Evolutionary conservation across 2,888 invertebrate species (phyloP).

Genomic region (Syrista parreyssii): DNA sequence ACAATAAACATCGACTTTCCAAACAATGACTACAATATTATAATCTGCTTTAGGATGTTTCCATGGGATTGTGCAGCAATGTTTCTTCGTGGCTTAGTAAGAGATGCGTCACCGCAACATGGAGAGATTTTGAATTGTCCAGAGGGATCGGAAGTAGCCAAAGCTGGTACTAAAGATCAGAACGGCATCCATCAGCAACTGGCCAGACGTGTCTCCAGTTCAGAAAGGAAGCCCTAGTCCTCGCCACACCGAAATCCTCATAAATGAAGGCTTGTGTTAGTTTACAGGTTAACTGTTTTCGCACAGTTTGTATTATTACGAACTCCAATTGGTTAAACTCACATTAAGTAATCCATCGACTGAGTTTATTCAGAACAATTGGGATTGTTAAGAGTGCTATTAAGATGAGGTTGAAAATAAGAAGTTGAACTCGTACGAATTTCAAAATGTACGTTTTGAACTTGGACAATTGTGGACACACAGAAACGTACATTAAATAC

Average conservation of each 20-base stretch:
- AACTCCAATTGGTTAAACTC: neutral
- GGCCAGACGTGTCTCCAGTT: slow-evolving; percentile 58
- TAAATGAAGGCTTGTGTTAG: neutral
- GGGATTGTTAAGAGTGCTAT: too few relatives aligned
- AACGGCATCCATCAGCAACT: slow-evolving; percentile 58
- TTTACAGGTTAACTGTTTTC: neutral
- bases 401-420: too few relatives aligned
- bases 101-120: slow-evolving; percentile 74
- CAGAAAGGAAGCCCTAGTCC: slow-evolving; percentile 60
- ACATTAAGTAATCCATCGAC: too few relatives aligned
- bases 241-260: neutral
- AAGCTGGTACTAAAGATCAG: slow-evolving; percentile 46
- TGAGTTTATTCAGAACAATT: too few relatives aligned
- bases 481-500: too few relatives aligned
- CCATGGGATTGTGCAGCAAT: slow-evolving; percentile 79
- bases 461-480: too few relatives aligned
- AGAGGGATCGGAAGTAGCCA: slow-evolving; percentile 16
- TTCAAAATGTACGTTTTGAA: too few relatives aligned
- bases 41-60: slow-evolving; percentile 69
- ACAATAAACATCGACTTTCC: too few relatives aligned
- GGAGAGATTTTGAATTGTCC: slow-evolving; percentile 9
- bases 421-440: too few relatives aligned
- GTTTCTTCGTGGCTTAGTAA: slow-evolving; percentile 75
- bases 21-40: too few relatives aligned
- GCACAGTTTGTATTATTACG: neutral